A percentile compares a stretch with the other conserved stretches of the same genome.
Evolutionary conservation across 2,888 invertebrate species (phyloP).

Genomic region (Tipula confusa): DNA sequence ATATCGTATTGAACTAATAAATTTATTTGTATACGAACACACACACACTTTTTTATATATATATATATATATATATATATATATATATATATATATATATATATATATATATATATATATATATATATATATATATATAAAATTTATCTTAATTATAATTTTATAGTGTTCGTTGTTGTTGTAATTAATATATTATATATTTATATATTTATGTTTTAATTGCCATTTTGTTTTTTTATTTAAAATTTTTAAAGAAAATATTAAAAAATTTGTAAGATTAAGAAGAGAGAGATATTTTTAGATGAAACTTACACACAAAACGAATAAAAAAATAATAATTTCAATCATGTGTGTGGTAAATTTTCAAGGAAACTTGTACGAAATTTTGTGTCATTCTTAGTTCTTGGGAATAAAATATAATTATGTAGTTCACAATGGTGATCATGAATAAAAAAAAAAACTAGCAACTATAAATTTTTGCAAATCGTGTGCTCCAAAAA

Average conservation of each 20-base stretch:
- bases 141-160: background rate
- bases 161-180: background rate
- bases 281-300: background rate
- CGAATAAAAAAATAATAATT: background rate
- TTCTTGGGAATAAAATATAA: background rate
- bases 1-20: background rate
- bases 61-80: too few relatives aligned
- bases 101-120: too few relatives aligned
- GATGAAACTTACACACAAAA: background rate
- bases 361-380: background rate
- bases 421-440: background rate
- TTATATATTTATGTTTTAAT: constrained; percentile 4
- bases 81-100: too few relatives aligned
- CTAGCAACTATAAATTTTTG: background rate
- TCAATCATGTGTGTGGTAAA: constrained; percentile 7
- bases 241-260: background rate
- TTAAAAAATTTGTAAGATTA: background rate
- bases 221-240: background rate
- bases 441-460: background rate
- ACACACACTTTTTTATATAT: too few relatives aligned
- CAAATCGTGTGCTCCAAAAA: background rate
- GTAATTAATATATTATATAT: background rate
- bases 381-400: background rate
- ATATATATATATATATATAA: background rate
- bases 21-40: background rate